phyloP scores from a whole-genome alignment of 2,888 invertebrate genomes.

The Stegophylla sp. region DNA sequence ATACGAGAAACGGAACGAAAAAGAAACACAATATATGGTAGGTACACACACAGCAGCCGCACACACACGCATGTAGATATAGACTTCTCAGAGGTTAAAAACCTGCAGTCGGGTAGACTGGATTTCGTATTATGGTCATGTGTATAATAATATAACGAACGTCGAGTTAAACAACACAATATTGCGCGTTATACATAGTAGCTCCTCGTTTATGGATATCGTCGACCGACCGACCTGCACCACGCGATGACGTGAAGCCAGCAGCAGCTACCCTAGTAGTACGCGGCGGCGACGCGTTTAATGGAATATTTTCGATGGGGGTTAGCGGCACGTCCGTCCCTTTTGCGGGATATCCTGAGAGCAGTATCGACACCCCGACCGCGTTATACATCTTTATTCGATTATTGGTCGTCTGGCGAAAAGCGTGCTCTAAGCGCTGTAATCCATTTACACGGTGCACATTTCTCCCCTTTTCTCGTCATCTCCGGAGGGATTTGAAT shows the following conservation, averaged over 20 bases:
- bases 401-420: conserved; percentile 45
- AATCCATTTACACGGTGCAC: conserved; percentile 48
- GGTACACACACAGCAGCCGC: neutral
- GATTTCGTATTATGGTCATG: conserved; percentile 23
- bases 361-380: conserved; percentile 18
- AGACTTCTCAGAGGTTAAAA: conserved; percentile 31
- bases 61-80: neutral
- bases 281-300: too few relatives aligned
- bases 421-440: conserved; percentile 18
- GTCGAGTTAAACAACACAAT: too few relatives aligned
- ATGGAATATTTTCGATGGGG: conserved; percentile 21
- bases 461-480: conserved; percentile 13
- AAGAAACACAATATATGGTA: neutral
- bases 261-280: neutral
- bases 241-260: neutral
- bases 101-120: neutral
- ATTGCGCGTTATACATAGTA: too few relatives aligned
- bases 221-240: too few relatives aligned
- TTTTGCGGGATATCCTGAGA: conserved; percentile 9
- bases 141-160: conserved; percentile 1
- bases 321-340: conserved; percentile 13
- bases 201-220: conserved; percentile 31
- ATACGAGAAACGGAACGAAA: neutral
- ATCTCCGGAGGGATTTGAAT: conserved; percentile 32
- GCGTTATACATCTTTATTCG: conserved; percentile 47